Conservation (phyloP, 2,888 invertebrate species). For the Xestia rhomboidea region DNA sequence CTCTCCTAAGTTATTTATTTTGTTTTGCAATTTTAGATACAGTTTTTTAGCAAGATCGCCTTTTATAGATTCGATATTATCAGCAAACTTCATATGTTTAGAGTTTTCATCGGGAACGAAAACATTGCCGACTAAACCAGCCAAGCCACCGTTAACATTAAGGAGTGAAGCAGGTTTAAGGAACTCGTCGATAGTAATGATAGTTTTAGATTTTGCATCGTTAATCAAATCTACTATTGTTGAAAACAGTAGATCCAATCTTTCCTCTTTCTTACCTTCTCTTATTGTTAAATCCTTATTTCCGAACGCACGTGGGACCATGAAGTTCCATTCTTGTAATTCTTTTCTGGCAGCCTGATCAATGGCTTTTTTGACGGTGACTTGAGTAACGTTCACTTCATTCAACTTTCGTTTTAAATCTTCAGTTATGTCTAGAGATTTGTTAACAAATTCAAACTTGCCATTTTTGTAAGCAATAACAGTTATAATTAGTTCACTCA, state of each 20-base stretch:
- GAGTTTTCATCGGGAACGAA: conserved; percentile 1
- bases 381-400: neutral
- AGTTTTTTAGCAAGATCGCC: neutral
- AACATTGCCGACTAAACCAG: neutral
- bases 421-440: neutral
- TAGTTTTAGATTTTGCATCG: neutral
- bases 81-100: conserved; percentile 1
- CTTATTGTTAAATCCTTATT: conserved; percentile 4
- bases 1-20: neutral
- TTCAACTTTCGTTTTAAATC: neutral
- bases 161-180: neutral
- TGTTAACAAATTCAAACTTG: neutral
- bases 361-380: neutral
- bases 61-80: neutral
- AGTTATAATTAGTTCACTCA: neutral
- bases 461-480: neutral
- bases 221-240: neutral
- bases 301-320: neutral
- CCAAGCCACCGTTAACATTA: neutral
- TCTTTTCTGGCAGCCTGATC: neutral
- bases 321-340: neutral
- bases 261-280: neutral
- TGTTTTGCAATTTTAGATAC: neutral
- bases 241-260: neutral
- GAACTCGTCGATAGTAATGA: neutral